Conservation (phyloP, 1,140 invertebrate species). For the Rhizoglyphus robini region DNA sequence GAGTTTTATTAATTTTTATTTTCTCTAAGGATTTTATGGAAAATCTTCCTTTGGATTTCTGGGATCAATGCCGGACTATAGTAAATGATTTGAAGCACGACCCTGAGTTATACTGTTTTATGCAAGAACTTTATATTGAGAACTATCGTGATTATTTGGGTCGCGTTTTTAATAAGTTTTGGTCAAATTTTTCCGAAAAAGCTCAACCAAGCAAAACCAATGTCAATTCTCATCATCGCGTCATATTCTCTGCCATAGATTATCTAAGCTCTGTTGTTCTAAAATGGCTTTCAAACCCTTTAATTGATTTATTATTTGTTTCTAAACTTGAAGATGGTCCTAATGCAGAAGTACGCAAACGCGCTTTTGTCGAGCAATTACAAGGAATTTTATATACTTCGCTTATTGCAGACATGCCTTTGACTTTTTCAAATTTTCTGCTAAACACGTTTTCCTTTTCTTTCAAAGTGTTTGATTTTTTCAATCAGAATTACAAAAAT, state of each 20-base stretch:
- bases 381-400: background rate
- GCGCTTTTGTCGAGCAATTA: background rate
- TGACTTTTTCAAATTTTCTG: constrained; percentile 7
- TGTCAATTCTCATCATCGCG: background rate
- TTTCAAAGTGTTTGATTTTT: background rate
- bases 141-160: background rate
- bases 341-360: too few species aligned
- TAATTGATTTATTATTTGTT: constrained; percentile 1
- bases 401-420: constrained; percentile 12
- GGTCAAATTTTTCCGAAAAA: background rate
- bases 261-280: background rate
- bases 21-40: background rate
- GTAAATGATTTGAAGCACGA: background rate
- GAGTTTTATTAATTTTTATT: too few species aligned
- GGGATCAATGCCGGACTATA: background rate
- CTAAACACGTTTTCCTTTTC: constrained; percentile 12
- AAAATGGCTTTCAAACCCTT: background rate
- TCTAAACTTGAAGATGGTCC: background rate
- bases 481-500: background rate
- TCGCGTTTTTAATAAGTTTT: background rate
- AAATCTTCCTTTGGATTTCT: background rate
- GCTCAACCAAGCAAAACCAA: background rate
- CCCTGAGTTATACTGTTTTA: background rate
- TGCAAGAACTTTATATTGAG: background rate
- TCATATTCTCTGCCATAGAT: background rate